phyloP scores from a whole-genome alignment of 2,888 invertebrate genomes.

The Himalopsyche japonica region DNA sequence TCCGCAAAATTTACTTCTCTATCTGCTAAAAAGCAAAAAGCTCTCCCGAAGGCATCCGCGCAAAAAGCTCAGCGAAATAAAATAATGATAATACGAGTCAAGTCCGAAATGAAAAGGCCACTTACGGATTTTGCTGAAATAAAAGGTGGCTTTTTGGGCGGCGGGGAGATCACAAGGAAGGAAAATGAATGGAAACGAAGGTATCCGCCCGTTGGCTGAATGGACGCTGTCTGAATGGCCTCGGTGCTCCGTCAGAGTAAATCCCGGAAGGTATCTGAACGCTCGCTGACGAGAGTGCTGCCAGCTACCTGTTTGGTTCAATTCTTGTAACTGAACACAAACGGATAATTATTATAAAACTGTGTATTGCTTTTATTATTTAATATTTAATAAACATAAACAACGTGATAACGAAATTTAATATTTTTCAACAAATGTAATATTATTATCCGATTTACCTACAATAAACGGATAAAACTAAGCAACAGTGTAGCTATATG shows the following conservation, averaged over 20 bases:
- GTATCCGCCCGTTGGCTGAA: background rate
- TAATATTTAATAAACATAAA: too few relatives aligned
- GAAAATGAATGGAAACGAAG: background rate
- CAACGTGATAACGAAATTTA: too few relatives aligned
- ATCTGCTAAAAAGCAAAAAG: background rate
- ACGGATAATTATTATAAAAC: background rate
- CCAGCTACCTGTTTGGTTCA: background rate
- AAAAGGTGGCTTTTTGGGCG: conserved; percentile 31
- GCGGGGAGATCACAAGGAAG: background rate
- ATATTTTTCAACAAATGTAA: too few relatives aligned
- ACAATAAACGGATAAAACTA: too few relatives aligned
- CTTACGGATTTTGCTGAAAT: conserved; percentile 26
- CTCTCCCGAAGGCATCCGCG: background rate
- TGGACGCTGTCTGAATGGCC: background rate
- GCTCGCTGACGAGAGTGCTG: background rate
- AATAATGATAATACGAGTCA: background rate
- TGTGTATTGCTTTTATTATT: too few relatives aligned
- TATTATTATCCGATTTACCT: too few relatives aligned
- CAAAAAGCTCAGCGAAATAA: background rate
- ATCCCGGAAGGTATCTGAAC: background rate
- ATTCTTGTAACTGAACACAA: background rate
- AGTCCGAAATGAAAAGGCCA: conserved; percentile 16
- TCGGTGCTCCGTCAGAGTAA: background rate
- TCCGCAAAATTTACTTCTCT: background rate
- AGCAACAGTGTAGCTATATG: too few relatives aligned